Conservation (phyloP, 92 coral and sea anemone genomes). For the Porites divaricata region DNA sequence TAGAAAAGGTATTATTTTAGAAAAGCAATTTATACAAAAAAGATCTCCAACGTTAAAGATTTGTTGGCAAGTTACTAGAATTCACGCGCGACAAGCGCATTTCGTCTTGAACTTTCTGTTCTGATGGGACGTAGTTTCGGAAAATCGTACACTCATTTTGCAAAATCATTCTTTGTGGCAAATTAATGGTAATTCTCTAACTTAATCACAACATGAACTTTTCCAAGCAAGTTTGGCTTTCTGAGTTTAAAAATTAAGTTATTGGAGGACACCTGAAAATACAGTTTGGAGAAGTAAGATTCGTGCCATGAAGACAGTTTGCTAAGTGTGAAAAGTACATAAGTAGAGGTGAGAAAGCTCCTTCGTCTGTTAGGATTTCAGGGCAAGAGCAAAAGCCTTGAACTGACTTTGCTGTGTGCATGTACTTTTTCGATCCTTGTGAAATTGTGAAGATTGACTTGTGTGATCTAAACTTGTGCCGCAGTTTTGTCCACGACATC, state of each 20-base stretch:
- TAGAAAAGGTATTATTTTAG: not conserved
- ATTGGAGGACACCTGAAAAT: not conserved
- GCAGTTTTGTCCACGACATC: no score
- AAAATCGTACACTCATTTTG: not conserved
- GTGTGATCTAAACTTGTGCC: not conserved
- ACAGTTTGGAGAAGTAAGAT: not conserved
- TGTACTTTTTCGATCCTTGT: not conserved
- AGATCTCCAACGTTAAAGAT: not conserved
- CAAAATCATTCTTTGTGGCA: not conserved
- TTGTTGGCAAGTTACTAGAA: no score
- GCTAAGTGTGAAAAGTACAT: not conserved
- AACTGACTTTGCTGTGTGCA: not conserved
- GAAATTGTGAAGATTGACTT: not conserved
- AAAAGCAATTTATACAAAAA: not conserved
- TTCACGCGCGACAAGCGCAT: not conserved
- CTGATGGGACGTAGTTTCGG: not conserved
- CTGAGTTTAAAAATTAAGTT: not conserved
- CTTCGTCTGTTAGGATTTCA: not conserved
- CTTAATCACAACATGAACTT: not conserved
- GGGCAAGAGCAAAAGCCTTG: not conserved
- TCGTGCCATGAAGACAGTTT: not conserved
- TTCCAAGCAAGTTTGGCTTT: not conserved
- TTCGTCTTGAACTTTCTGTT: not conserved
- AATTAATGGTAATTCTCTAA: not conserved
- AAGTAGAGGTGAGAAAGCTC: not conserved